Evolutionary conservation across 2,797 vertebrate genomes (phyloP).

Genomic region (Darevskia nairensis): DNA sequence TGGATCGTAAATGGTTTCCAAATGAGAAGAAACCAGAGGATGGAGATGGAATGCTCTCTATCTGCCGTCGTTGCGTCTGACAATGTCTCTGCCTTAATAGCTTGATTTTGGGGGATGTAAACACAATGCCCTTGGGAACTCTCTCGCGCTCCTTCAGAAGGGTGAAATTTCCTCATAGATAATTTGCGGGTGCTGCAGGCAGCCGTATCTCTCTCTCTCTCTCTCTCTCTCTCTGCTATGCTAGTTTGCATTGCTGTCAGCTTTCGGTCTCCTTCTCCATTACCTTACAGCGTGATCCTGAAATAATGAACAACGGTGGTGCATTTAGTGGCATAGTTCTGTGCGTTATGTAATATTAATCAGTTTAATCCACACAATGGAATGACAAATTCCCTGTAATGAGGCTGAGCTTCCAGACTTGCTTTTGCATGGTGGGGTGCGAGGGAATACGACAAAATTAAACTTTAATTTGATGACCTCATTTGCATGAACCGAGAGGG

Average conservation of each 20-base stretch:
- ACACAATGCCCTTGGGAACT: not conserved
- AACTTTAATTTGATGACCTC: not conserved
- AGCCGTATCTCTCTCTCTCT: too few species aligned
- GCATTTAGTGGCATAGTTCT: conserved; percentile 9
- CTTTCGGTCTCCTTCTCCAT: not conserved
- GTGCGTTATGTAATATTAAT: conserved; percentile 21
- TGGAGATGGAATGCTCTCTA: not conserved
- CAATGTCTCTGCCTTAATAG: not conserved
- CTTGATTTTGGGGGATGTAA: conserved; percentile 11
- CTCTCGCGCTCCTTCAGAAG: not conserved
- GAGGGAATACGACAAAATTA: not conserved
- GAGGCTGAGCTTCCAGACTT: not conserved
- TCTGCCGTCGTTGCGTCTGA: not conserved
- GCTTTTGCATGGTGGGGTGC: not conserved
- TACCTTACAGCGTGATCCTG: not conserved
- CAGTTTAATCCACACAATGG: conserved; percentile 20
- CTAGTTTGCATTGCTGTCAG: not conserved
- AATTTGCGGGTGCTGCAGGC: not conserved
- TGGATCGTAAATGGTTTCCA: conserved; percentile 23
- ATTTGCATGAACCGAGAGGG: conserved; percentile 1
- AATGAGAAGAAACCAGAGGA: conserved; percentile 4
- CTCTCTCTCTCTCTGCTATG: not conserved
- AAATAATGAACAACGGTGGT: conserved; percentile 3
- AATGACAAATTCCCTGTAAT: conserved; percentile 18
- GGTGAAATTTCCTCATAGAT: not conserved